phyloP scores from a whole-genome alignment of 1,140 invertebrate species.

The Aricia agestis region DNA sequence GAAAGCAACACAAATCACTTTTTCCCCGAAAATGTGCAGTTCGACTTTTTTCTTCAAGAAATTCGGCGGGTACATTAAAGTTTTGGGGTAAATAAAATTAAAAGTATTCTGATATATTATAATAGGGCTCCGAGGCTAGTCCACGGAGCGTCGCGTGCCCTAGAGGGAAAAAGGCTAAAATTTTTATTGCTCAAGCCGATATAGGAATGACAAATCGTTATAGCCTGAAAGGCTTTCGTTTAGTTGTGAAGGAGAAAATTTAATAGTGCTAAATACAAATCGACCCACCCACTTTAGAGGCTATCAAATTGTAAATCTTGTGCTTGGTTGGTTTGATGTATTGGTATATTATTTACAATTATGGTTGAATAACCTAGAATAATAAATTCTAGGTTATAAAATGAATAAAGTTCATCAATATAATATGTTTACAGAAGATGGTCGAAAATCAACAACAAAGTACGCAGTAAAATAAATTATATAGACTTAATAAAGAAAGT shows the following conservation, averaged over 20 bases:
- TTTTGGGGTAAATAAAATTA: conserved; percentile 10
- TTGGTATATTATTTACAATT: too few relatives aligned
- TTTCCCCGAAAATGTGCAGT: background rate
- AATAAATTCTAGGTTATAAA: too few relatives aligned
- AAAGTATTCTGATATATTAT: conserved; percentile 6
- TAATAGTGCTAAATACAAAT: background rate
- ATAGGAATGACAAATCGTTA: conserved; percentile 67
- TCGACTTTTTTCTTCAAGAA: background rate
- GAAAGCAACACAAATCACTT: background rate
- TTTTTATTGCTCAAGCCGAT: conserved; percentile 66
- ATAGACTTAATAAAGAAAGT: too few relatives aligned
- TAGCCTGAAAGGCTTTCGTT: background rate
- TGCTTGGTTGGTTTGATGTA: too few relatives aligned
- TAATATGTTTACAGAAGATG: too few relatives aligned
- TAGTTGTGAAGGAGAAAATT: background rate
- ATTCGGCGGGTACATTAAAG: background rate
- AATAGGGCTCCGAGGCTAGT: conserved; percentile 16
- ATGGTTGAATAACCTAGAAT: too few relatives aligned
- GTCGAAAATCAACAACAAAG: too few relatives aligned
- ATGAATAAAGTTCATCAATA: too few relatives aligned
- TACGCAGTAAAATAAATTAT: too few relatives aligned
- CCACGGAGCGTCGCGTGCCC: conserved; percentile 59
- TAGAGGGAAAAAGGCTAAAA: conserved; percentile 58
- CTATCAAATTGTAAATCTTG: background rate
- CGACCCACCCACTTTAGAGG: background rate